A percentile compares a stretch with the other conserved stretches of the same genome.
Conservation (phyloP, 2,888 invertebrate species). For the Ecliptopera silaceata region DNA sequence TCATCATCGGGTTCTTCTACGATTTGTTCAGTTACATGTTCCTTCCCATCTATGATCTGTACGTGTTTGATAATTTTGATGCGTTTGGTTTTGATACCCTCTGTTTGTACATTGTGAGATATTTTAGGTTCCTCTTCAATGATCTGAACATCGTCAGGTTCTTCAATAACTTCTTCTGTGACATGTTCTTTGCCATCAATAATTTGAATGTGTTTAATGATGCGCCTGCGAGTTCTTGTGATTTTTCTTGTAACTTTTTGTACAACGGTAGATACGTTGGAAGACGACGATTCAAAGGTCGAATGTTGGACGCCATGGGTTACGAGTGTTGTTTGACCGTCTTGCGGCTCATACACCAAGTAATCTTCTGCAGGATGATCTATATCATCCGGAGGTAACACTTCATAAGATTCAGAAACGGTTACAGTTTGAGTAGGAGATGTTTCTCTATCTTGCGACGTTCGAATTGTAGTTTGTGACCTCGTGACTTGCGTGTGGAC, state of each 20-base stretch:
- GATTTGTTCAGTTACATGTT: constrained; percentile 89
- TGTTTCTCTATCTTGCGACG: constrained; percentile 42
- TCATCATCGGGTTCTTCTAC: constrained; percentile 88
- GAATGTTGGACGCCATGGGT: constrained; percentile 53
- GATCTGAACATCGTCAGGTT: constrained; percentile 90
- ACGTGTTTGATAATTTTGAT: constrained; percentile 87
- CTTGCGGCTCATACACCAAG: constrained; percentile 54
- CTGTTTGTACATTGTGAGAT: constrained; percentile 54
- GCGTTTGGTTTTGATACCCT: constrained; percentile 61
- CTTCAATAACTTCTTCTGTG: constrained; percentile 92
- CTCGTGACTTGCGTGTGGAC: constrained; percentile 28
- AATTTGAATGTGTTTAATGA: constrained; percentile 89
- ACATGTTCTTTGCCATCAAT: constrained; percentile 92
- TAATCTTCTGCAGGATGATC: constrained; percentile 42
- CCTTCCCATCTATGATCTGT: constrained; percentile 90
- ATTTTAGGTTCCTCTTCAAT: constrained; percentile 84
- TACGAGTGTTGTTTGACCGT: constrained; percentile 40
- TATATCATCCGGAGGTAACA: constrained; percentile 37
- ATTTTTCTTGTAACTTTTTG: constrained; percentile 90
- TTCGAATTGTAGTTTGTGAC: constrained; percentile 23
- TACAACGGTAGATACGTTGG: constrained; percentile 84
- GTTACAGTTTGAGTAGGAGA: constrained; percentile 45
- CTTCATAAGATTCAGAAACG: constrained; percentile 44
- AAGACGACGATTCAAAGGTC: constrained; percentile 48
- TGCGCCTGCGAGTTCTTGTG: constrained; percentile 87